A percentile compares a stretch with the other conserved stretches of the same genome.
phyloP scores from a whole-genome alignment of 2,888 invertebrate species.

The Drosophila borealis region DNA sequence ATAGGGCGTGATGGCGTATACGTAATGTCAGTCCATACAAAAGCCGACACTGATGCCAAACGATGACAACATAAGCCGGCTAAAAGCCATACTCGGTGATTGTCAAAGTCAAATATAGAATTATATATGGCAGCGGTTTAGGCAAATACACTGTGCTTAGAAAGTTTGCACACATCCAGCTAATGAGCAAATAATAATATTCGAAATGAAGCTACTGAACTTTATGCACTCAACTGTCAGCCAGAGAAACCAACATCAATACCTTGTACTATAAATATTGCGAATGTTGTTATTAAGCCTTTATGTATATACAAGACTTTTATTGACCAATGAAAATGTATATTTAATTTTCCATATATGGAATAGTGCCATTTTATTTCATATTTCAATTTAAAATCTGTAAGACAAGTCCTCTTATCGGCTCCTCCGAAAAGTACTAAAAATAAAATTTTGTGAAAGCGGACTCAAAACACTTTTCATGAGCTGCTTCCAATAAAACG shows the following conservation, averaged over 20 bases:
- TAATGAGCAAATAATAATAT: constrained; percentile 13
- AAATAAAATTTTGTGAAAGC: not conserved
- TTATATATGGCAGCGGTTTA: constrained; percentile 41
- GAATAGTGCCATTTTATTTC: not conserved
- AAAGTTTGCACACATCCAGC: constrained; percentile 26
- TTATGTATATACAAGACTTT: not conserved
- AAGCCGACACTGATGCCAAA: constrained; percentile 42
- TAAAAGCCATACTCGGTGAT: constrained; percentile 47
- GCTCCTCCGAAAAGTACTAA: not conserved
- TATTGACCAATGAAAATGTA: not conserved
- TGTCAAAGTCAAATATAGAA: constrained; percentile 71
- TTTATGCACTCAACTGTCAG: not conserved
- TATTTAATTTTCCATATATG: not conserved
- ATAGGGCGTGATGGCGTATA: constrained; percentile 54
- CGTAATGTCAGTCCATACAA: constrained; percentile 47
- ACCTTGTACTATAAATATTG: not conserved
- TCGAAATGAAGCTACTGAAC: constrained; percentile 2
- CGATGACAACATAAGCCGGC: constrained; percentile 73
- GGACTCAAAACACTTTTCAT: not conserved
- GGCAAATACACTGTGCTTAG: constrained; percentile 35
- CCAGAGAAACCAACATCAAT: not conserved
- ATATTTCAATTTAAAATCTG: not conserved
- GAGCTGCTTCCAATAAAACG: not conserved
- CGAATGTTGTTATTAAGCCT: not conserved
- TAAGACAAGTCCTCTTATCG: not conserved